phyloP scores from a whole-genome alignment of 2,888 invertebrate species.

The Timema cristinae region DNA sequence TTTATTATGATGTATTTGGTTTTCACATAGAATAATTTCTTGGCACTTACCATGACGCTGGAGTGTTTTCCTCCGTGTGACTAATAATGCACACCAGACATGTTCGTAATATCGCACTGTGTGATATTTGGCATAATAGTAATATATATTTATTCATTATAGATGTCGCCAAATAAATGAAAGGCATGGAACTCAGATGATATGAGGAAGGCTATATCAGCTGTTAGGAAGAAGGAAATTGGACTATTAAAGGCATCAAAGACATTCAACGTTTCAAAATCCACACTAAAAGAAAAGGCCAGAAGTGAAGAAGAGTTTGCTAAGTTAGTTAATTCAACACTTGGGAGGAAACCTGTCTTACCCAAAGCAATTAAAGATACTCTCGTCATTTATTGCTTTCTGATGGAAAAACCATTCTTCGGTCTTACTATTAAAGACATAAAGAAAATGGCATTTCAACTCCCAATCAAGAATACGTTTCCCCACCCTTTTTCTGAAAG shows the following conservation, averaged over 20 bases:
- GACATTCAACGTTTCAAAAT: background rate
- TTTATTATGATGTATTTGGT: too few relatives aligned
- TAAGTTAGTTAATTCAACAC: conserved; percentile 10
- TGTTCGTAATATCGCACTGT: background rate
- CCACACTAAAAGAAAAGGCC: background rate
- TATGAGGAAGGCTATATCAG: background rate
- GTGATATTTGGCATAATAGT: background rate
- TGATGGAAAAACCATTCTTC: conserved; percentile 4
- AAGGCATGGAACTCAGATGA: background rate
- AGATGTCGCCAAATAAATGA: background rate
- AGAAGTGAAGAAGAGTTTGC: conserved; percentile 4
- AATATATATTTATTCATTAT: background rate
- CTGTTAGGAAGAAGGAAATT: background rate
- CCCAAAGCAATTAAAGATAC: background rate
- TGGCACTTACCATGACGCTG: too few relatives aligned
- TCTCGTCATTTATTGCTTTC: background rate
- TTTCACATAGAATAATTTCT: too few relatives aligned
- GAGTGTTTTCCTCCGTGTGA: too few relatives aligned
- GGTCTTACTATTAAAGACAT: conserved; percentile 5
- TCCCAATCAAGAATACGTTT: background rate
- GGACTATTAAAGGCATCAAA: conserved; percentile 14
- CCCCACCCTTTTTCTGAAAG: background rate
- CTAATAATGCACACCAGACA: too few relatives aligned
- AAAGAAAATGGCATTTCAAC: background rate
- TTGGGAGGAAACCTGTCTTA: conserved; percentile 1